Base-by-base conservation (phyloP, 2,888 invertebrate genomes). In the Zelleria hepariella region DNA sequence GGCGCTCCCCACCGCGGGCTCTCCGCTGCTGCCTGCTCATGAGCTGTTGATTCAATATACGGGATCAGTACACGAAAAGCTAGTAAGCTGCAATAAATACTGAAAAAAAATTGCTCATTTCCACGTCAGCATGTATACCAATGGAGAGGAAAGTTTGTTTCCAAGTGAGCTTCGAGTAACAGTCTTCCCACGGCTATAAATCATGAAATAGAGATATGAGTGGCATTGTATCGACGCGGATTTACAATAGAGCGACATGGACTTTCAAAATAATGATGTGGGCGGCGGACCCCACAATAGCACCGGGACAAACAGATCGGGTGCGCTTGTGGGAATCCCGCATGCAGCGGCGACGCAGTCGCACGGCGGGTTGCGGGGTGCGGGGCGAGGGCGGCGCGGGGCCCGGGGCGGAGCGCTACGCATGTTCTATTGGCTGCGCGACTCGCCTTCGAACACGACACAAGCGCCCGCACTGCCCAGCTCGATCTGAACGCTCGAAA, bases 261-360 rank as follows among this genome's bases (percentile, higher is more conserved):
- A 83, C 78, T 80, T 85, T 80, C 72, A 75, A 78, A 75, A 77
- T 86, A 82, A 87, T 87, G 80, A 87, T 88, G 88, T 87, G 88
- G 88, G 88, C 78, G 87, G 80, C 71, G 80, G 71, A 76, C 79
- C 80, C 83, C 73, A 78, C 73, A 77, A 79, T 78, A 73, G 72
- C 67, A 75, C 69, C 65, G 77, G 78, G 72, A 80, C 80, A 80
- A 83, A 80, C 78, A 80, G 76, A 83, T 80, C 72, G 73, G 74
- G 74, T 74, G 75, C 72, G 68, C 70, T 77, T 82, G 83, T 87
- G 86, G 84, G 87, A 87, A 87, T 79, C 88, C 87, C 87, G 87
- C 87, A 87, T 88, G 74, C 67, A 74, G 62, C 62, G 65, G 63
- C 55, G 64, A 61, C 63, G 70, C 69, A 68, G 65, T 68, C 66